Evolutionary conservation across 1,140 invertebrate species (phyloP).

Genomic region (Cataglyphis hispanica): DNA sequence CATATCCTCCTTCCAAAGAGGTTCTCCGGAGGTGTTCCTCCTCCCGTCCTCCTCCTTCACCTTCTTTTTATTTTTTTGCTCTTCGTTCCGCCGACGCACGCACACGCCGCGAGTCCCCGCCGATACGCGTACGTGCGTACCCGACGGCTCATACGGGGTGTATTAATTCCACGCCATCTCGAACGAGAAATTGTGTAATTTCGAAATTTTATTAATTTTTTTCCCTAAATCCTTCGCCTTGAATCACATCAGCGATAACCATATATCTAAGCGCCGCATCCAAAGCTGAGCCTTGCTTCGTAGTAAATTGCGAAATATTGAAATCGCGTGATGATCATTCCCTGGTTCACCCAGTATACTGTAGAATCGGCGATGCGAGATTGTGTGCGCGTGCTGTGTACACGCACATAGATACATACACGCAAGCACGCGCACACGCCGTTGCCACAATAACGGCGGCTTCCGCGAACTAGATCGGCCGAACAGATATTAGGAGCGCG

Average conservation of each 20-base stretch:
- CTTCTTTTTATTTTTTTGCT: slow-evolving; percentile 31
- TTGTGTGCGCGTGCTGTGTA: slow-evolving; percentile 29
- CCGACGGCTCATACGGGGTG: slow-evolving; percentile 6
- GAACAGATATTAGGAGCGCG: slow-evolving; percentile 80
- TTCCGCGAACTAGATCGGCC: slow-evolving; percentile 82
- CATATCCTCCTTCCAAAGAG: slow-evolving; percentile 85
- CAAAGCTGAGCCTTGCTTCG: slow-evolving; percentile 19
- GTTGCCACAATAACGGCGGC: slow-evolving; percentile 69
- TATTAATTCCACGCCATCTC: not conserved
- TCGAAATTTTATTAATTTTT: not conserved
- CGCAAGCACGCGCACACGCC: slow-evolving; percentile 17
- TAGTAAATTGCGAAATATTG: slow-evolving; percentile 43
- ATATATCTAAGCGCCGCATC: slow-evolving; percentile 1
- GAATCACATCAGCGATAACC: slow-evolving; percentile 18
- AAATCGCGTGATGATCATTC: slow-evolving; percentile 62
- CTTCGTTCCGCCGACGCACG: slow-evolving; percentile 61
- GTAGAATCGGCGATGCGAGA: not conserved
- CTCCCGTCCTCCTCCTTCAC: slow-evolving; percentile 27
- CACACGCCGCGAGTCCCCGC: slow-evolving; percentile 42
- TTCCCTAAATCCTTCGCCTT: not conserved
- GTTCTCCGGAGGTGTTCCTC: slow-evolving; percentile 71
- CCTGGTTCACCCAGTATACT: slow-evolving; percentile 57
- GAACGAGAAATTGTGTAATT: not conserved
- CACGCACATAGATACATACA: slow-evolving; percentile 35
- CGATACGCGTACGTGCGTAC: slow-evolving; percentile 47